Evolutionary conservation across 2,797 vertebrate genomes (phyloP), one percentile per base, ranked within the genome.

Genomic region (Thalassophryne amazonica): DNA sequence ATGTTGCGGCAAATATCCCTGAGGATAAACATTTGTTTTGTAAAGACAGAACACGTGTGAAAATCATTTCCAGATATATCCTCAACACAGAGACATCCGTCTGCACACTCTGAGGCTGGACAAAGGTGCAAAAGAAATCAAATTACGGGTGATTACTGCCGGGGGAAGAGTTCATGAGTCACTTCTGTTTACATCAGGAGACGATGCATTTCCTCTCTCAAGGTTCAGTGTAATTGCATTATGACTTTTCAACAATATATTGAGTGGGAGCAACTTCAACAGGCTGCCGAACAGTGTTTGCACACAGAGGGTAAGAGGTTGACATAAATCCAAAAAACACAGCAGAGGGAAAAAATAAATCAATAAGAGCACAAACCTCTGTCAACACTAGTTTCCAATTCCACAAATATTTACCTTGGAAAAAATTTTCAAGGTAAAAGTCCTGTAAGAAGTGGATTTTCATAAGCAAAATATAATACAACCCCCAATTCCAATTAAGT

Each of bases 101-200:
- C 34, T 62, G 50, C 39, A 36, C 47, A 60, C 32, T 39, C 33
- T 29, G 30, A 35, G 33, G 65, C 72, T 59, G 54, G 48, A 66
- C 64, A 47, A 65, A 70, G 76, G 74, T 78, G 82, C 35, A 51
- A 67, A 50, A 48, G 16, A 72, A 85, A 86, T 84, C 41, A 29
- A 76, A 79, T 83, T 52, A 68, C 15, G 63, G 64, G 48, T 46
- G 75, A 80, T 84, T 83, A 74, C 51, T 56, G 77, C 52, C 31
- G 40, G 21, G 17, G 59, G 60, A 76, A 60, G 56, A 46, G 69
- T 77, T 72, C 64, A 59, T 38, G 62, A 81, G 75, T 85, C 78
- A 62, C 76, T 74, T 74, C 62, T 48, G 66, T 78, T 85, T 64
- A 78, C 69, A 67, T 75, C 54, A 51, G 56, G 38, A 23, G 42